Conservation (phyloP, 2,113 vertebrate species). For the Monarcha castaneiventris region DNA sequence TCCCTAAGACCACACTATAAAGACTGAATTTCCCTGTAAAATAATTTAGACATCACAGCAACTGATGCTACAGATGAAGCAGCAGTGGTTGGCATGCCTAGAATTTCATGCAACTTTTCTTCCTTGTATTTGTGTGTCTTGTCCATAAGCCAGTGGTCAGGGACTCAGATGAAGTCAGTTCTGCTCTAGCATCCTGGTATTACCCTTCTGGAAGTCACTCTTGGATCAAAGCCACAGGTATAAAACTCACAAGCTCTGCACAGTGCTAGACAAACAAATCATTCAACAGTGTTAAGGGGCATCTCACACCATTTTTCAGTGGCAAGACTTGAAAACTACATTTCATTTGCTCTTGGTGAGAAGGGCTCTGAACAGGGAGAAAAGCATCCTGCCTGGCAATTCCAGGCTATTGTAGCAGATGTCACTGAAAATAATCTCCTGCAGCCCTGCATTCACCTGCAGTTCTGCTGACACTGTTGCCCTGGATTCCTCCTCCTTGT, state of each 20-base stretch:
- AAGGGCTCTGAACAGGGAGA: not conserved
- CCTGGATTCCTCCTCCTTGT: not conserved
- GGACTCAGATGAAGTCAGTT: not conserved
- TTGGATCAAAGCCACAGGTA: not conserved
- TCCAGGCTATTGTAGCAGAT: not conserved
- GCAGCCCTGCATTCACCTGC: not conserved
- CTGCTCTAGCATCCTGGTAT: not conserved
- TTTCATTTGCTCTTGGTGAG: not conserved
- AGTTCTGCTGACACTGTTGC: not conserved
- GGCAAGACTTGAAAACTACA: not conserved
- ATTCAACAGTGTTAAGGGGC: not conserved
- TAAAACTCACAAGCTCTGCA: not conserved
- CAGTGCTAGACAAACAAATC: not conserved
- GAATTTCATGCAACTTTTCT: not conserved
- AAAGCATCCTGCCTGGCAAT: not conserved
- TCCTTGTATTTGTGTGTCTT: slow-evolving; percentile 4
- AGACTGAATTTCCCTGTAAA: not conserved
- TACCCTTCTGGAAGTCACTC: not conserved
- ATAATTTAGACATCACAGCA: not conserved
- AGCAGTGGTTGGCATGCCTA: not conserved
- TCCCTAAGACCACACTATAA: not conserved
- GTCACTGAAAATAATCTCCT: not conserved
- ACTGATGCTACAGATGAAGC: not conserved
- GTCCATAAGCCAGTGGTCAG: not conserved
- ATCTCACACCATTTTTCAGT: not conserved